A percentile compares a stretch with the other conserved stretches of the same genome.
These are phyloP conservation scores for Isotomurus palustris DNA, from an alignment of 2,888 invertebrate genomes.

Conservation along the genomic window DNA sequence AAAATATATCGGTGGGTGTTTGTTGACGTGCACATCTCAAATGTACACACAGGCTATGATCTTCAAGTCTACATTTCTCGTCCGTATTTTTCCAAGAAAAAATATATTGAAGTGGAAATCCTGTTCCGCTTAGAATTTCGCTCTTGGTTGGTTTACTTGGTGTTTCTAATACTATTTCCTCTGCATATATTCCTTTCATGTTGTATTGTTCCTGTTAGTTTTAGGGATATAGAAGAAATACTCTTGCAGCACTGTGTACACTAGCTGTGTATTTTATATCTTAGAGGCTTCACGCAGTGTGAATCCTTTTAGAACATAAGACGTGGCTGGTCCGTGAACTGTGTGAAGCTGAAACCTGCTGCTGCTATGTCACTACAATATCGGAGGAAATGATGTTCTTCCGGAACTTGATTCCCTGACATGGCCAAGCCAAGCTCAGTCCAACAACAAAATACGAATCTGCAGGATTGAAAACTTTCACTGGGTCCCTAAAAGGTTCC, in stretches of 20 bases:
- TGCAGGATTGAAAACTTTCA: no score
- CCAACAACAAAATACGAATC: neutral
- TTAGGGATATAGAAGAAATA: no score
- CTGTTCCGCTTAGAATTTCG: constrained; percentile 10
- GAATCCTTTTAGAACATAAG: neutral
- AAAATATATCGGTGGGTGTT: no score
- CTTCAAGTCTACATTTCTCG: no score
- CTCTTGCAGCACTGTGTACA: no score
- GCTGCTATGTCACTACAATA: constrained; percentile 1
- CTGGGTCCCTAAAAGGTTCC: neutral
- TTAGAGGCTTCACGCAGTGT: neutral
- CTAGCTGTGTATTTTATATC: constrained; percentile 13
- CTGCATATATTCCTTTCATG: no score
- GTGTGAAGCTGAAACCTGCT: neutral
- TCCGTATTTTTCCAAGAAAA: no score
- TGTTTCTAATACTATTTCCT: no score
- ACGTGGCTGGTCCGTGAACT: neutral
- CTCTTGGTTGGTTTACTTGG: constrained; percentile 1
- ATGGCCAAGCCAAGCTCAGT: neutral
- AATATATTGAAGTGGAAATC: constrained; percentile 12
- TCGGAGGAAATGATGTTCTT: constrained; percentile 25
- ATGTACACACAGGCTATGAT: no score
- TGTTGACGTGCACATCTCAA: no score
- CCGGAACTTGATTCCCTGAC: constrained; percentile 14
- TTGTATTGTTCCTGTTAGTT: no score